Percentiles rank a stretch among this genome's conserved stretches.
Evolutionary conservation across 2,113 vertebrate genomes (phyloP).

Genomic region (Neofelis nebulosa): DNA sequence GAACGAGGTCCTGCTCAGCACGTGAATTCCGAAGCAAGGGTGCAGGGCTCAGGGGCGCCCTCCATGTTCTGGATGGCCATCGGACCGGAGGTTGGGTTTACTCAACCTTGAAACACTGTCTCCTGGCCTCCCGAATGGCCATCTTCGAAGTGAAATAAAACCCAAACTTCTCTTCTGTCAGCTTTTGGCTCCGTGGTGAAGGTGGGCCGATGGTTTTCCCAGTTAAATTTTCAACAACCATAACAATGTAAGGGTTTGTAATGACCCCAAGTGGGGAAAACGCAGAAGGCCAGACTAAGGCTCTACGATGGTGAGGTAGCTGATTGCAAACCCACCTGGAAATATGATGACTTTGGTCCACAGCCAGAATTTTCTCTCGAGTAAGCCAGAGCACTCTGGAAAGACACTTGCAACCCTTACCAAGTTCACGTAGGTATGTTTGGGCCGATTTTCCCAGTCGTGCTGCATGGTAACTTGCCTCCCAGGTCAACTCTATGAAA

Average conservation of each 20-base stretch:
- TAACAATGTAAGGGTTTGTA: not conserved
- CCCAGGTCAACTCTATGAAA: not conserved
- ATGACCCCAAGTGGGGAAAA: rapidly evolving
- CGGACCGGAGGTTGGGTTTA: rapidly evolving
- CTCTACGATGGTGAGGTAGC: rapidly evolving
- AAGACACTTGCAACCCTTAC: not conserved
- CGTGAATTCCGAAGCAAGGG: not conserved
- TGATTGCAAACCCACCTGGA: not conserved
- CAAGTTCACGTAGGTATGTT: not conserved
- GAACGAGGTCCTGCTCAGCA: not conserved
- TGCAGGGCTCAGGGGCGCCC: rapidly evolving
- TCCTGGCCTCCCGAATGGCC: not conserved
- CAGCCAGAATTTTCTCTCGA: rapidly evolving
- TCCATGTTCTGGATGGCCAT: rapidly evolving
- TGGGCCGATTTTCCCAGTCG: not conserved
- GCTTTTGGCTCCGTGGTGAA: not conserved
- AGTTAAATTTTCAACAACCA: not conserved
- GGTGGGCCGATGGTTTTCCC: not conserved
- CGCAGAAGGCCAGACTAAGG: not conserved
- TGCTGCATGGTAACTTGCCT: not conserved
- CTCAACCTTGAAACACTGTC: too few species aligned
- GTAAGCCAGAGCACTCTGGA: not conserved
- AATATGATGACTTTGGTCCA: not conserved
- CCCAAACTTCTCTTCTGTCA: not conserved
- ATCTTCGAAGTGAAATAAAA: not conserved